Evolutionary conservation across 2,113 vertebrate species (phyloP).

Genomic region (Colius striatus): DNA sequence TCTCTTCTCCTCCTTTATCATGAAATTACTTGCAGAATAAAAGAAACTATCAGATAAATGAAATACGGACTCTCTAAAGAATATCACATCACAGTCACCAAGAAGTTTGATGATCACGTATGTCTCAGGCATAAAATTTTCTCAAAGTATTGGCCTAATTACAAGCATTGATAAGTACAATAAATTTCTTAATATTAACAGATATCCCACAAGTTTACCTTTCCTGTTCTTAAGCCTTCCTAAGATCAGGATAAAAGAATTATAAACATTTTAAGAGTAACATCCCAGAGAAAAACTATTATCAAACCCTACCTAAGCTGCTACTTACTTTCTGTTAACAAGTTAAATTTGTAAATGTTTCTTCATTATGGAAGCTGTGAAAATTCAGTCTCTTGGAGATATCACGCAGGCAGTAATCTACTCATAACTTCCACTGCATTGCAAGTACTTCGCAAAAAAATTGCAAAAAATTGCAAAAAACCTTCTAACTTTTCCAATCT

Average conservation of each 20-base stretch:
- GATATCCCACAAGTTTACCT: background rate
- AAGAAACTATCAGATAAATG: background rate
- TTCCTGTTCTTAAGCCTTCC: background rate
- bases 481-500: background rate
- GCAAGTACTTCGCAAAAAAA: background rate
- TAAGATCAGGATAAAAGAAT: background rate
- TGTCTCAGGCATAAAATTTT: background rate
- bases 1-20: background rate
- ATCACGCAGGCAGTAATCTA: background rate
- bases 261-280: background rate
- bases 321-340: background rate
- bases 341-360: background rate
- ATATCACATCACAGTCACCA: fast-evolving
- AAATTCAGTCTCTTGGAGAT: background rate
- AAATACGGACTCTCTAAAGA: background rate
- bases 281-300: background rate
- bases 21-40: background rate
- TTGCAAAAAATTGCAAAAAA: background rate
- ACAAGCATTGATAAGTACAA: background rate
- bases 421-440: background rate
- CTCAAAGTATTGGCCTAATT: background rate
- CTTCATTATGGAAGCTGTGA: background rate
- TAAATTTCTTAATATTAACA: background rate
- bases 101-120: background rate
- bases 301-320: background rate